A percentile compares a stretch with the other conserved stretches of the same genome.
Conservation (phyloP, 2,888 invertebrate species). For the Chymomyza caudatula region DNA sequence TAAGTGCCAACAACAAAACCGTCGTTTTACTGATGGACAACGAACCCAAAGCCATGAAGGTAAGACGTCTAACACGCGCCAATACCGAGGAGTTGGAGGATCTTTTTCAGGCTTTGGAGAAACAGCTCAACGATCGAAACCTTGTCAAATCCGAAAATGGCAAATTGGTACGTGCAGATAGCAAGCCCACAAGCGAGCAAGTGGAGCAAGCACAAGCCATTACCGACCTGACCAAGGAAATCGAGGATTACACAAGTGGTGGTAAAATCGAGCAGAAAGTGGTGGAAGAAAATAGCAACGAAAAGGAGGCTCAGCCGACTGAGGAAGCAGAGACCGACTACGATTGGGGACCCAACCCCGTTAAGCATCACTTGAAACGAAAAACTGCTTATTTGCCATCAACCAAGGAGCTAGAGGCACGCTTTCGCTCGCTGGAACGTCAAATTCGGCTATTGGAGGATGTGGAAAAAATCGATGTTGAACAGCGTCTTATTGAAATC, state of each 20-base stretch:
- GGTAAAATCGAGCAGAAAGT: slow-evolving; percentile 20
- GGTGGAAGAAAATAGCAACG: slow-evolving; percentile 2
- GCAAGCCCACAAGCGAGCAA: slow-evolving; percentile 33
- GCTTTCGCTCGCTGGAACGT: slow-evolving; percentile 73
- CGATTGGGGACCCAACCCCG: slow-evolving; percentile 73
- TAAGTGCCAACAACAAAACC: slow-evolving; percentile 67
- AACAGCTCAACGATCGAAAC: slow-evolving; percentile 68
- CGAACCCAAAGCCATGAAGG: slow-evolving; percentile 69
- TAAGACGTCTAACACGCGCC: slow-evolving; percentile 70
- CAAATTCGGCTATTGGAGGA: slow-evolving; percentile 73
- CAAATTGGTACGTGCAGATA: slow-evolving; percentile 40
- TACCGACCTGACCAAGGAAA: slow-evolving; percentile 66
- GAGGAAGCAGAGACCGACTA: slow-evolving; percentile 43
- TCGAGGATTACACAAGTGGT: slow-evolving; percentile 55
- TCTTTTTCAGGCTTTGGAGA: slow-evolving; percentile 73
- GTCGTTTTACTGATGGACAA: slow-evolving; percentile 72
- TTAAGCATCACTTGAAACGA: slow-evolving; percentile 71
- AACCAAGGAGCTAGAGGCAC: slow-evolving; percentile 73
- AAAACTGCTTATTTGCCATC: slow-evolving; percentile 73
- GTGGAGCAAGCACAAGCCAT: slow-evolving; percentile 60
- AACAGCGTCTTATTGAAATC: slow-evolving; percentile 68
- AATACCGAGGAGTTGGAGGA: slow-evolving; percentile 74
- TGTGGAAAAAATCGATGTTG: slow-evolving; percentile 74
- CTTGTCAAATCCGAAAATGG: slow-evolving; percentile 61
- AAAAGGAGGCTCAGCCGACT: slow-evolving; percentile 9